Percentiles rank a stretch among this genome's conserved stretches.
Evolutionary conservation across 2,888 invertebrate genomes (phyloP).

Genomic region (Tiphia femorata): DNA sequence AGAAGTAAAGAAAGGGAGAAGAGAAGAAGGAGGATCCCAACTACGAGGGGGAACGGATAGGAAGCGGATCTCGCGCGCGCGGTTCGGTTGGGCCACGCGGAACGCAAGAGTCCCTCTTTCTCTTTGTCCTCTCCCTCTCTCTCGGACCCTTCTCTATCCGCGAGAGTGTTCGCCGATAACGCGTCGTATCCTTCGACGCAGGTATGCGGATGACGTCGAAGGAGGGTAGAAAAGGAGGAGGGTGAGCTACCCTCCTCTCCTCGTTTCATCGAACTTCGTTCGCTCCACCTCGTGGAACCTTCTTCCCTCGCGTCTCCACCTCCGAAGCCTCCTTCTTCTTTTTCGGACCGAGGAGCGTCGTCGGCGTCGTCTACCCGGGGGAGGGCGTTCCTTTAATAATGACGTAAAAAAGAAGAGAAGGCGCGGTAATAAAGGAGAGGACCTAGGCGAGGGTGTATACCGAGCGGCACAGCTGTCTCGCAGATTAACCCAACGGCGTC

Average conservation of each 20-base stretch:
- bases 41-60: no score
- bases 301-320: background rate
- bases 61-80: no score
- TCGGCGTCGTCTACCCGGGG: no score
- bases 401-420: conserved; percentile 47
- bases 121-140: background rate
- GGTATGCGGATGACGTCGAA: conserved; percentile 40
- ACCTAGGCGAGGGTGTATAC: conserved; percentile 42
- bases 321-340: background rate
- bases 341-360: conserved; percentile 35
- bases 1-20: no score
- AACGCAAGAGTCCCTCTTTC: background rate
- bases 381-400: conserved; percentile 46
- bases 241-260: no score
- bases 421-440: conserved; percentile 47
- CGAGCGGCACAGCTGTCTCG: conserved; percentile 45
- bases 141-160: background rate
- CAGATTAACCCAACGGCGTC: conserved; percentile 45
- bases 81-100: no score
- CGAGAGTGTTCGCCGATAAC: conserved; percentile 3
- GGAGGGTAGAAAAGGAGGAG: background rate
- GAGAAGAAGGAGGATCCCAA: no score
- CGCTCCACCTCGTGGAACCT: background rate
- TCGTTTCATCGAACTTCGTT: background rate
- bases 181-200: conserved; percentile 38